Conservation (phyloP, 2,888 invertebrate species). For the Vandiemenella viatica region DNA sequence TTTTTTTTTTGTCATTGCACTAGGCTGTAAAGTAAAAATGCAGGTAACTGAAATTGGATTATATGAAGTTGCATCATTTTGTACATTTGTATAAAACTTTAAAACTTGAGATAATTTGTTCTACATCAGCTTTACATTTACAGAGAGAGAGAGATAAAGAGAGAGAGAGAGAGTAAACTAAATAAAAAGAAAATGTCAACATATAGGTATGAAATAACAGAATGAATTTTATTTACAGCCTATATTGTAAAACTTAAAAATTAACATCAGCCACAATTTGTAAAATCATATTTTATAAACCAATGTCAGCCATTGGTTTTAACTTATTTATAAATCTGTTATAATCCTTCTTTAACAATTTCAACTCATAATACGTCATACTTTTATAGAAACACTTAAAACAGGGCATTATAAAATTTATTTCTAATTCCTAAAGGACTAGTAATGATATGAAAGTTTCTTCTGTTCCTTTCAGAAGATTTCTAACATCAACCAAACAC, state of each 20-base stretch:
- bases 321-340: not conserved
- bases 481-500: not conserved
- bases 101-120: too few species aligned
- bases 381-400: not conserved
- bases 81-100: too few species aligned
- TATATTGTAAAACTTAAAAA: not conserved
- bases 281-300: not conserved
- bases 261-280: not conserved
- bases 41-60: too few species aligned
- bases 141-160: too few species aligned
- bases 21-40: too few species aligned
- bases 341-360: not conserved
- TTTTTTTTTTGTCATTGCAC: too few species aligned
- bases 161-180: too few species aligned
- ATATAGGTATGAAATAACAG: not conserved
- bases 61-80: too few species aligned
- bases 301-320: not conserved
- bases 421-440: not conserved
- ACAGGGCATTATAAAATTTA: not conserved
- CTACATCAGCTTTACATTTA: too few species aligned
- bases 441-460: not conserved
- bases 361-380: too few species aligned
- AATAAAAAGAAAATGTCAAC: too few species aligned
- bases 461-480: not conserved
- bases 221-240: not conserved